Percentiles rank a stretch among this genome's conserved stretches.
These are phyloP conservation scores for Oreohelix idahoensis DNA, from an alignment of 1,140 invertebrate genomes.

Conservation along the genomic window DNA sequence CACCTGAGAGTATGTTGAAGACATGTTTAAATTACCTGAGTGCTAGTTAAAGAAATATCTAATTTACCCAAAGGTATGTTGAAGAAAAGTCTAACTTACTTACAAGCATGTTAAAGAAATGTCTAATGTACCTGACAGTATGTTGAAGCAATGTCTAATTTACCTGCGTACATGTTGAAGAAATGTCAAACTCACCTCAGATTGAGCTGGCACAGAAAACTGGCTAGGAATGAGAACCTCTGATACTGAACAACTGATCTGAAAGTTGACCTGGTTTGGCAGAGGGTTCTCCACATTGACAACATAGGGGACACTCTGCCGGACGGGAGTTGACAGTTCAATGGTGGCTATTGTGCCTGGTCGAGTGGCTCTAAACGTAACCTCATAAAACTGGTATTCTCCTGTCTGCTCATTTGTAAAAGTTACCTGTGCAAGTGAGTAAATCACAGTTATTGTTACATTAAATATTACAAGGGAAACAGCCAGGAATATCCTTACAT, in stretches of 20 bases:
- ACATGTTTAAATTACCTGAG: too few relatives aligned
- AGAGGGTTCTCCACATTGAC: constrained; percentile 71
- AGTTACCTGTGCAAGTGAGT: constrained; percentile 59
- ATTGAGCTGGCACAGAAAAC: constrained; percentile 64
- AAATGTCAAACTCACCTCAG: constrained; percentile 59
- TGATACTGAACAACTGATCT: constrained; percentile 58
- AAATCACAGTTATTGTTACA: too few relatives aligned
- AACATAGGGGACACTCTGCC: constrained; percentile 66
- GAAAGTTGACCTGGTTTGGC: constrained; percentile 60
- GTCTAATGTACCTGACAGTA: too few relatives aligned
- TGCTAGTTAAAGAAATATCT: too few relatives aligned
- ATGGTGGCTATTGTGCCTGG: constrained; percentile 66
- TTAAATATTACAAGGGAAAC: too few relatives aligned
- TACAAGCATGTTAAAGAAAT: too few relatives aligned
- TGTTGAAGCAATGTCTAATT: too few relatives aligned
- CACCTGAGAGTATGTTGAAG: too few relatives aligned
- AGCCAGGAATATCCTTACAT: too few relatives aligned
- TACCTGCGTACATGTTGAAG: neutral
- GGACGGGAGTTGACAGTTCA: constrained; percentile 68
- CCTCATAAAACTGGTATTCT: constrained; percentile 72
- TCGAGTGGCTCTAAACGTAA: constrained; percentile 67
- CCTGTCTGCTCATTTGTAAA: constrained; percentile 71
- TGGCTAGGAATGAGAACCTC: constrained; percentile 70
- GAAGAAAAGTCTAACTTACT: too few relatives aligned
- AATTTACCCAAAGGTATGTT: too few relatives aligned